Evolutionary conservation across 2,113 vertebrate genomes (phyloP).

Genomic region (Hemiprocne comata): DNA sequence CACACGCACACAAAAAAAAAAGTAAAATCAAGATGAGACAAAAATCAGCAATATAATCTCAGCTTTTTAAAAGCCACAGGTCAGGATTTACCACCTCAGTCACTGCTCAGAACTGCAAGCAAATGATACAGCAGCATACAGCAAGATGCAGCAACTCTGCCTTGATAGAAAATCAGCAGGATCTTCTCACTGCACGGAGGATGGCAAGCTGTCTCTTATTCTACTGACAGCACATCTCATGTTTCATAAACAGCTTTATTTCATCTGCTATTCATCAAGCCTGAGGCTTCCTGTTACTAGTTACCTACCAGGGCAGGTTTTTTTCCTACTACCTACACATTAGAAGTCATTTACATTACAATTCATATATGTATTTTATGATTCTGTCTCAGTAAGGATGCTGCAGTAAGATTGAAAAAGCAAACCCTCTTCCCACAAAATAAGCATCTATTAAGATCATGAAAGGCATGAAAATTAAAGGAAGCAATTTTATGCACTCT

Average conservation of each 20-base stretch:
- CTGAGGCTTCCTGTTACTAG: background rate
- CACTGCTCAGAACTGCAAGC: background rate
- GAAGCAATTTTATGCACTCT: background rate
- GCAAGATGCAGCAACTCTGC: background rate
- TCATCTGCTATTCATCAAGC: background rate
- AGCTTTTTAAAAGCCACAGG: background rate
- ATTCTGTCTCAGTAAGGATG: background rate
- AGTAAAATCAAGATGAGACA: background rate
- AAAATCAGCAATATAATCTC: background rate
- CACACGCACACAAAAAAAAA: background rate
- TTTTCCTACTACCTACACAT: background rate
- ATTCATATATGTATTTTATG: background rate
- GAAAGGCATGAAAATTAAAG: background rate
- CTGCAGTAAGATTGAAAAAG: background rate
- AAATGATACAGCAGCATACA: background rate
- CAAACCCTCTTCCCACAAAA: background rate
- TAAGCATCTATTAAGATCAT: background rate
- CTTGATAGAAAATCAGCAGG: background rate
- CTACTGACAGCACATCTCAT: background rate
- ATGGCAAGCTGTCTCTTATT: background rate
- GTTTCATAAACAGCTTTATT: background rate
- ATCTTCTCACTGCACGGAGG: background rate
- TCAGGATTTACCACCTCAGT: background rate
- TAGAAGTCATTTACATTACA: background rate
- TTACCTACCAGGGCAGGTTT: background rate